phyloP scores from a whole-genome alignment of 2,888 invertebrate genomes.

The Leptinotarsa rubiginosa region DNA sequence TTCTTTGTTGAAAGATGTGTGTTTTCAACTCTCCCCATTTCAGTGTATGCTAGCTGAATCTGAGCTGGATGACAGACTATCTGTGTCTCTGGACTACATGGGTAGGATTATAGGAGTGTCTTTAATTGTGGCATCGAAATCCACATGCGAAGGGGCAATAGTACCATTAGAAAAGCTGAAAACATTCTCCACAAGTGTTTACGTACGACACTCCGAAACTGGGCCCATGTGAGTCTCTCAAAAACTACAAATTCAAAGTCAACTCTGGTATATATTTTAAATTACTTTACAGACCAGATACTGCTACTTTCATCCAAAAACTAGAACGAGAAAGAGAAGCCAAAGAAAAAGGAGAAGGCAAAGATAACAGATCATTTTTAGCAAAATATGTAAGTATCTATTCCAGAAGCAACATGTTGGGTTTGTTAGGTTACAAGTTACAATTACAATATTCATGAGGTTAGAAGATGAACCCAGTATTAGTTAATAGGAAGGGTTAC shows the following conservation, averaged over 20 bases:
- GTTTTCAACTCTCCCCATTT: constrained; percentile 45
- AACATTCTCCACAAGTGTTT: constrained; percentile 81
- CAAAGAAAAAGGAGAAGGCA: constrained; percentile 87
- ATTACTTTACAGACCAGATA: constrained; percentile 80
- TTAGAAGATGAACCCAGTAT: too few relatives aligned
- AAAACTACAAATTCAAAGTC: too few relatives aligned
- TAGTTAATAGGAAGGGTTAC: too few relatives aligned
- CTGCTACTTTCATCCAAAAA: constrained; percentile 94
- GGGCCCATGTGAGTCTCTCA: constrained; percentile 77
- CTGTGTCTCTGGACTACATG: constrained; percentile 82
- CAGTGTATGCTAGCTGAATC: constrained; percentile 81
- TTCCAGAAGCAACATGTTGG: background rate
- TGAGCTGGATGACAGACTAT: constrained; percentile 81
- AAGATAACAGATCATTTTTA: constrained; percentile 95
- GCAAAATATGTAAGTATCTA: constrained; percentile 92
- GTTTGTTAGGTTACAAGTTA: background rate
- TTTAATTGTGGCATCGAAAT: constrained; percentile 68
- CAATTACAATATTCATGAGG: too few relatives aligned
- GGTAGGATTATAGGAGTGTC: constrained; percentile 83
- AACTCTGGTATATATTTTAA: constrained; percentile 18
- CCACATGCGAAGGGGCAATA: constrained; percentile 67
- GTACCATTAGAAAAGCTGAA: constrained; percentile 65
- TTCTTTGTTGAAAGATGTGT: too few relatives aligned
- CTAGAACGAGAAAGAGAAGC: constrained; percentile 91
- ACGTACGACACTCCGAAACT: constrained; percentile 82